Conservation (phyloP, 2,113 vertebrate genomes). For the Malurus cyaneus region DNA sequence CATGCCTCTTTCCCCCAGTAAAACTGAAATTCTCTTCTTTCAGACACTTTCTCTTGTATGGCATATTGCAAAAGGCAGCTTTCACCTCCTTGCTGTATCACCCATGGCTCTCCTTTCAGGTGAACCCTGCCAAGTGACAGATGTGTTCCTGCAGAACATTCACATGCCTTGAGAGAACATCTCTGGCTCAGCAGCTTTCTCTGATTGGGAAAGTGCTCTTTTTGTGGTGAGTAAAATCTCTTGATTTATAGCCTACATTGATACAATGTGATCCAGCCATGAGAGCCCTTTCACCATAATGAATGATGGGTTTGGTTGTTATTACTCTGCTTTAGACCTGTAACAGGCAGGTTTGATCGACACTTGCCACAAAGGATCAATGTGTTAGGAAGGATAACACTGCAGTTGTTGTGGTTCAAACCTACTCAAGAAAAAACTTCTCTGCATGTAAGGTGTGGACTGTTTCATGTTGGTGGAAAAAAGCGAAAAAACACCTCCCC, state of each 20-base stretch:
- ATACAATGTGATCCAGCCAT: not conserved
- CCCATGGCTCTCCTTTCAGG: not conserved
- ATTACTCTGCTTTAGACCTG: not conserved
- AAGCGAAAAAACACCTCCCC: not conserved
- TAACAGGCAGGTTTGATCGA: not conserved
- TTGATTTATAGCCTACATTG: not conserved
- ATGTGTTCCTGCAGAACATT: not conserved
- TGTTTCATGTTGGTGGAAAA: not conserved
- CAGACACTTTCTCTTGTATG: not conserved
- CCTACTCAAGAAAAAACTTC: not conserved
- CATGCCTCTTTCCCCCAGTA: not conserved
- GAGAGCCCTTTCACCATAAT: not conserved
- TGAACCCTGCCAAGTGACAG: not conserved
- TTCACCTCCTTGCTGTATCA: not conserved
- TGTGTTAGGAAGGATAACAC: not conserved
- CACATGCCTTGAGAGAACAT: not conserved
- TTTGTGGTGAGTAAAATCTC: not conserved
- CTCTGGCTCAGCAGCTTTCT: not conserved
- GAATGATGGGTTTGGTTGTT: not conserved
- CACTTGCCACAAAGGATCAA: not conserved
- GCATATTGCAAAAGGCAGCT: not conserved
- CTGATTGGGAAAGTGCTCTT: not conserved
- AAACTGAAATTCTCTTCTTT: not conserved
- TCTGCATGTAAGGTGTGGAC: not conserved
- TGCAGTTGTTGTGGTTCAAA: not conserved